These are phyloP conservation scores for Cariama cristata DNA, from an alignment of 2,113 vertebrate genomes.

Conservation along the genomic window DNA sequence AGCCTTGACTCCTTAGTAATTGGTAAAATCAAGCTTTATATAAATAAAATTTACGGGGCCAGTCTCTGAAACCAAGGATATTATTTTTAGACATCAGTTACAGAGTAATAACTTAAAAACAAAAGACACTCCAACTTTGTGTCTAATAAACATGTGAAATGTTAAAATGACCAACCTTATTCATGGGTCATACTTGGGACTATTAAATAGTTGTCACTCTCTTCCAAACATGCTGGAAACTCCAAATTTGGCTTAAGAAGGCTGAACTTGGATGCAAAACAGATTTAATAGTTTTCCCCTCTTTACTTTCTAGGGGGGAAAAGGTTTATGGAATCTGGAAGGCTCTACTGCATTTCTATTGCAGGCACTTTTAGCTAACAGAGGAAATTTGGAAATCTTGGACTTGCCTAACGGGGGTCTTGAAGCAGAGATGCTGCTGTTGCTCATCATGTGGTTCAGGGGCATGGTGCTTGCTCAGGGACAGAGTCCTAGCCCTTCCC, in stretches of 20 bases:
- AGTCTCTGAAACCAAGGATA: background rate
- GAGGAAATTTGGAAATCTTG: background rate
- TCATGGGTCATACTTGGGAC: background rate
- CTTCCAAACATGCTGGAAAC: background rate
- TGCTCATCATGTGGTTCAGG: background rate
- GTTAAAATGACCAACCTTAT: background rate
- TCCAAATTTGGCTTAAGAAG: background rate
- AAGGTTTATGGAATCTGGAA: background rate
- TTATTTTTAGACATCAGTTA: background rate
- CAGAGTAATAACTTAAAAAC: background rate
- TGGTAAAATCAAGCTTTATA: background rate
- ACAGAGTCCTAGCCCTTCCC: background rate
- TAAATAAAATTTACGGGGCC: background rate
- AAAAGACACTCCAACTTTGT: background rate
- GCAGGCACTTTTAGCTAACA: background rate
- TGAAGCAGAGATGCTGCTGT: background rate
- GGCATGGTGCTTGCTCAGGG: accelerated
- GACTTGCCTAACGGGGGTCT: background rate
- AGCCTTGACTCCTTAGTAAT: background rate
- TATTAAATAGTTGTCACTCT: background rate
- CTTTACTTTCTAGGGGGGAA: no score
- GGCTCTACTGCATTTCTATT: background rate
- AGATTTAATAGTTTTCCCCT: background rate
- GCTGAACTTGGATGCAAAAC: background rate
- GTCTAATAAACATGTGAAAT: background rate